Evolutionary conservation across 2,113 vertebrate species (phyloP), one percentile per base, ranked within the genome.

Genomic region (Beaufortia kweichowensis): DNA sequence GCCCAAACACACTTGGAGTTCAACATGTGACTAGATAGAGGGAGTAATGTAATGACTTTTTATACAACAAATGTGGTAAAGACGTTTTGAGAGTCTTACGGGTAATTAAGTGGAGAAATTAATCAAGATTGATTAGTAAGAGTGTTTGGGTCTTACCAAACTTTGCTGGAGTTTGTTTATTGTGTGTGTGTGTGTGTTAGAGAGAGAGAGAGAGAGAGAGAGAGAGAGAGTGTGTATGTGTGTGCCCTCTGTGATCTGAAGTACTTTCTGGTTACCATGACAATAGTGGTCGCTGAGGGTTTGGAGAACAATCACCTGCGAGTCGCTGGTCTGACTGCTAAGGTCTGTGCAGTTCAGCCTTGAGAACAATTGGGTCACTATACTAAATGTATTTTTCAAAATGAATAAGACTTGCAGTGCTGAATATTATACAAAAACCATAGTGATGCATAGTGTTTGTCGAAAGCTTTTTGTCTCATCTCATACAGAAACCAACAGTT

Each of bases 181-280:
- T 33, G 31, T 55, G 26, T 19, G 77, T 78, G 61, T 74, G 68
- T 77, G 57, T 72, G 53, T 75, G 68, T 50, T 4, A 1, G 31
- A 33, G 31, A 33, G 31, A 33, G 31, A 33, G 31, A 33, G 31
- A 35, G 33, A 35, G 33, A 35, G 33, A 35, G 33, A 11, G 35
- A 39, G 67, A 70, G 66, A 77, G 75, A n/a, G 2, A 68, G 46
- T 73, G 79, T 77, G 76, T 48, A 23, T 72, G 66, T 71, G 68
- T 53, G 46, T 63, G 73, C 19, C 85, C 85, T 79, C 77, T 77
- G 73, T 80, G 75, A 80, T 86, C 64, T 87, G 76, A 89, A 90
- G 84, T 82, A 83, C 84, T 79, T 66, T 53, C 61, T 41, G 77
- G 89, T 92, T 89, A 89, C 91, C 88, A 92, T 91, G 90, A 90